Conservation (phyloP, 2,797 vertebrate species). For the Sternotherus odoratus region DNA sequence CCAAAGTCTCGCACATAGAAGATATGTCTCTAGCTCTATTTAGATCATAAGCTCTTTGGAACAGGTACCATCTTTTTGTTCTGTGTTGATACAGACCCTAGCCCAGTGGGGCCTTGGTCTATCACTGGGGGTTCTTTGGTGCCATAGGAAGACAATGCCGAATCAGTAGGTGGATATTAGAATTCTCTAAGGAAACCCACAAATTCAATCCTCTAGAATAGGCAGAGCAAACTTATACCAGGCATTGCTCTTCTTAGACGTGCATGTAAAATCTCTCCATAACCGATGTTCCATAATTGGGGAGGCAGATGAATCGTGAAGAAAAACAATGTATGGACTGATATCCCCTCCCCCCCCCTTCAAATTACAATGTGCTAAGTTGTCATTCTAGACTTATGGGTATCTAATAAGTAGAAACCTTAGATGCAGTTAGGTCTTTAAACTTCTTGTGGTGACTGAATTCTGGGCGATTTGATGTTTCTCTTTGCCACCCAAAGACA, state of each 20-base stretch:
- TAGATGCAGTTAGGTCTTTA: slow-evolving; percentile 29
- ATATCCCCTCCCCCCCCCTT: not conserved
- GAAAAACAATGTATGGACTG: slow-evolving; percentile 7
- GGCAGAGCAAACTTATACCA: rapidly evolving
- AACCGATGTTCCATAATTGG: not conserved
- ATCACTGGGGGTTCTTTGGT: not conserved
- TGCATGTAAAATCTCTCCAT: rapidly evolving
- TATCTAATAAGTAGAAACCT: slow-evolving; percentile 31
- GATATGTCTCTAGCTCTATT: not conserved
- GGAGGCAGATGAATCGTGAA: not conserved
- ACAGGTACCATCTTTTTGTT: not conserved
- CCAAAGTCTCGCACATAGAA: not conserved
- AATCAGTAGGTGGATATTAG: not conserved
- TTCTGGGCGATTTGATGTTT: not conserved
- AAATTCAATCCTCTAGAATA: rapidly evolving
- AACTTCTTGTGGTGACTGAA: rapidly evolving
- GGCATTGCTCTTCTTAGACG: not conserved
- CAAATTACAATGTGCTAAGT: slow-evolving; percentile 29
- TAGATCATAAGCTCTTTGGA: not conserved
- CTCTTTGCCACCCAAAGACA: not conserved
- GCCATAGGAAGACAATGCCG: rapidly evolving
- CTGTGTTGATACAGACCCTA: not conserved
- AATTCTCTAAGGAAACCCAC: not conserved
- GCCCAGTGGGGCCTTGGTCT: rapidly evolving
- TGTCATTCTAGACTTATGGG: slow-evolving; percentile 36